Conservation (phyloP, 2,797 vertebrate species). For the Cuculus canorus region DNA sequence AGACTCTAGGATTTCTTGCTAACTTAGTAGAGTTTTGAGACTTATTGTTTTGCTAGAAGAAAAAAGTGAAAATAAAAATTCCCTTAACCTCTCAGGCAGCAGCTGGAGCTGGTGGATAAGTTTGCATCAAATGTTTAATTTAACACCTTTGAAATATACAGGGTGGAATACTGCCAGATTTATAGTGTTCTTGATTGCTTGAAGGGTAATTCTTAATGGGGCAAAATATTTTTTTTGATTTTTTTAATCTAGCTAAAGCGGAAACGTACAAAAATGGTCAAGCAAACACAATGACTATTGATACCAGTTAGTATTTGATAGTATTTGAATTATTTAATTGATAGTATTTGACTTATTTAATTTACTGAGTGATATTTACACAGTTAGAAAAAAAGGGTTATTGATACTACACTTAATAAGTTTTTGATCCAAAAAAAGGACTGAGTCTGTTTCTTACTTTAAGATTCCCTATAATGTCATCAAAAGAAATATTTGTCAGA, state of each 20-base stretch:
- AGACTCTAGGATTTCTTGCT: neutral
- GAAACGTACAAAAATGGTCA: neutral
- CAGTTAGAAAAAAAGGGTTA: neutral
- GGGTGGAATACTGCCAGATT: neutral
- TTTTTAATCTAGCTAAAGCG: neutral
- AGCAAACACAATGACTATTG: neutral
- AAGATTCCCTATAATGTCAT: neutral
- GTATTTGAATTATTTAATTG: neutral
- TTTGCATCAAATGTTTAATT: conserved; percentile 12
- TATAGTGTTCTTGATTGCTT: neutral
- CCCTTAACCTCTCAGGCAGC: neutral
- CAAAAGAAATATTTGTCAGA: neutral
- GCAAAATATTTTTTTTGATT: neutral
- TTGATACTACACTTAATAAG: neutral
- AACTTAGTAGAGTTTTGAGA: neutral
- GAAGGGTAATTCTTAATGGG: neutral
- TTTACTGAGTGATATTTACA: neutral
- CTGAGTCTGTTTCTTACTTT: neutral
- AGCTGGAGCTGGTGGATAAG: conserved; percentile 14
- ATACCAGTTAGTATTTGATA: neutral
- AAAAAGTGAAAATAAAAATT: neutral
- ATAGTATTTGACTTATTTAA: neutral
- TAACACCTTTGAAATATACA: neutral
- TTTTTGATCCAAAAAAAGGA: neutral
- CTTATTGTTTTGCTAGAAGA: neutral